Base-by-base conservation (phyloP, 1,140 invertebrate species). In the Planococcus citri region DNA sequence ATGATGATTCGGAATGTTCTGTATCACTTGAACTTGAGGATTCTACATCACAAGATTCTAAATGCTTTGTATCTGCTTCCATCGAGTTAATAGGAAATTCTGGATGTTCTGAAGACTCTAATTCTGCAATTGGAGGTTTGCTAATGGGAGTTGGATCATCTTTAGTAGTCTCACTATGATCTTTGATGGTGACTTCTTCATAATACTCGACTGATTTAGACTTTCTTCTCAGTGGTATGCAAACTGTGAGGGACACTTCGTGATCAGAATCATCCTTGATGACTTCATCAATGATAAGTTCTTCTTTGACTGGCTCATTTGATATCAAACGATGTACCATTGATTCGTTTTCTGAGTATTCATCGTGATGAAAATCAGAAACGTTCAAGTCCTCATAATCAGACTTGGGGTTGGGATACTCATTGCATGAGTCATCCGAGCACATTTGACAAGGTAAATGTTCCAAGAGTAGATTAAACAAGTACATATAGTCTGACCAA, bases 1-100 rank as follows among this genome's bases (percentile, higher is more conserved):
- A 64, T 6, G 60, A 64, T 6, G 60, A 24, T 24, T 64, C 25
- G 60, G 60, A 64, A 64, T 64, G 60, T 25, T 64, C 60, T 22
- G 60, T 24, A 21, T 64, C 60, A 21, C 60, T 64, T 64, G 24
- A 64, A 25, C 25, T 27, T 9, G 3, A 1, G 17, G 3, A 24
- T 64, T 64, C 60, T 22, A 24, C 1, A 24, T 14, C 24, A 20
- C 3, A 6, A 14, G 22, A 64, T 17, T 25, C 20, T 64, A 22
- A n/a, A 60, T 9, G n/a, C 17, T 20, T 51, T n/a, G 41, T 17
- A 20, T 51, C 41, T 37, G 6, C 33, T 37, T 37, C 14, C 6
- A 8, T 14, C 6, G 6, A 8, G 14, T 37, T 37, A 37, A 8
- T 14, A 14, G 14, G 33, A 8, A 8, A 8, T 8, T 37, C 33